phyloP scores from a whole-genome alignment of 2,888 invertebrate genomes.

The Synergus laeviventris region DNA sequence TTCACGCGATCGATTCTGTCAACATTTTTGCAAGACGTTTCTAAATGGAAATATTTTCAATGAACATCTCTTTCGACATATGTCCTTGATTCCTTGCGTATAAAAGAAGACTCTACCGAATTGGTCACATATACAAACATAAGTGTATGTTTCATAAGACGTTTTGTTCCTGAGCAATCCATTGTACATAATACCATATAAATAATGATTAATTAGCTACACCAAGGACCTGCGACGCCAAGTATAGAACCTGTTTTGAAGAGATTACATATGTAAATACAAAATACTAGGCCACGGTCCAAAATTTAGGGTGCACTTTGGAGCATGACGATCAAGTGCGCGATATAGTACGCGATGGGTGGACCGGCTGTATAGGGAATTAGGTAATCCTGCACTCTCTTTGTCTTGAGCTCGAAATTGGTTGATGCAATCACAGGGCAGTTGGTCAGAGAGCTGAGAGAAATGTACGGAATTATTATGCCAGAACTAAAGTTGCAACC shows the following conservation, averaged over 20 bases:
- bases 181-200: slow-evolving; percentile 41
- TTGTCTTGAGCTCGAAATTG: slow-evolving; percentile 33
- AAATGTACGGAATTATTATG: slow-evolving; percentile 5
- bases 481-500: slow-evolving; percentile 27
- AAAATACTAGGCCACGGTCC: slow-evolving; percentile 41
- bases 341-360: slow-evolving; percentile 46
- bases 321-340: slow-evolving; percentile 54
- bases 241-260: slow-evolving; percentile 18
- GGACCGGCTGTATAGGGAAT: slow-evolving; percentile 1
- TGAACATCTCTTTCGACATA: background rate
- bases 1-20: background rate
- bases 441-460: slow-evolving; percentile 12
- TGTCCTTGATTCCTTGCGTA: background rate
- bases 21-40: background rate
- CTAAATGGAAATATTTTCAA: background rate
- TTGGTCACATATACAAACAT: background rate
- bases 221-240: slow-evolving; percentile 16
- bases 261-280: slow-evolving; percentile 11
- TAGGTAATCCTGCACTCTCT: slow-evolving; percentile 31
- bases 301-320: slow-evolving; percentile 38
- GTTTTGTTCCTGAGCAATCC: background rate
- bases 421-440: slow-evolving; percentile 18
- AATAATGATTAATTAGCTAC: slow-evolving; percentile 39
- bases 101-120: background rate
- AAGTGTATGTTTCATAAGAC: background rate